Percentiles rank a stretch among this genome's conserved stretches.
These are phyloP conservation scores for Acromyrmex heyeri DNA, from an alignment of 1,140 invertebrate species.

Conservation along the genomic window DNA sequence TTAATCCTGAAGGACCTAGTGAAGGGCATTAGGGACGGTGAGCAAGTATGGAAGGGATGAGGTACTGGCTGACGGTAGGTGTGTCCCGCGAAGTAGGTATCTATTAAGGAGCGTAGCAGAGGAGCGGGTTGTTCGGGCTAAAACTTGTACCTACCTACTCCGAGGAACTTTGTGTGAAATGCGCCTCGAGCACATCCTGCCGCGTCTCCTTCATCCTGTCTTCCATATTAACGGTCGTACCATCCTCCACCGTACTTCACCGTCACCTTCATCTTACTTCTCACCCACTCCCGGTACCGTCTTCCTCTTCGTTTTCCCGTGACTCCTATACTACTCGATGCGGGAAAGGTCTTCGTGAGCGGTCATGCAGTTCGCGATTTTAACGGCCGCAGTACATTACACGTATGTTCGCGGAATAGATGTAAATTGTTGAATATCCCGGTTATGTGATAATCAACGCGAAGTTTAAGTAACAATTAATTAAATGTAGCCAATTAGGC, in stretches of 20 bases:
- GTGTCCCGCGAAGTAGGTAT: conserved; percentile 68
- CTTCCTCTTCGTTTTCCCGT: conserved; percentile 40
- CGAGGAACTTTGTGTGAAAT: conserved; percentile 73
- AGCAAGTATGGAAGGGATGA: conserved; percentile 21
- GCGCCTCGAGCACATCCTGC: conserved; percentile 76
- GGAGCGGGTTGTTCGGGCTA: conserved; percentile 59
- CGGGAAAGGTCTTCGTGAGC: conserved; percentile 28
- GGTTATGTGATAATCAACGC: neutral
- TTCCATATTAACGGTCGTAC: conserved; percentile 75
- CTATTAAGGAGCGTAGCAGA: conserved; percentile 70
- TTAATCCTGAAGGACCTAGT: conserved; percentile 55
- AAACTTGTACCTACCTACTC: conserved; percentile 74
- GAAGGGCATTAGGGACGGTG: conserved; percentile 41
- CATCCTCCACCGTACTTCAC: conserved; percentile 51
- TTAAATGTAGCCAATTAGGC: conserved; percentile 29
- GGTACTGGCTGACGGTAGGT: conserved; percentile 63
- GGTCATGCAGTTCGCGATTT: conserved; percentile 20
- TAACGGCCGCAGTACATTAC: conserved; percentile 6
- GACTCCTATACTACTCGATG: conserved; percentile 13
- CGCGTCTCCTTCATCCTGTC: conserved; percentile 74
- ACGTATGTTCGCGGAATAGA: conserved; percentile 7
- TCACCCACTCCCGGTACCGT: neutral
- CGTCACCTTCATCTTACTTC: conserved; percentile 51
- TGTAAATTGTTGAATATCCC: conserved; percentile 46
- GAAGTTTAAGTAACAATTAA: conserved; percentile 59